A percentile compares a stretch with the other conserved stretches of the same genome.
Conservation (phyloP, 23 tunicate species). For the Ciona savignyi region DNA sequence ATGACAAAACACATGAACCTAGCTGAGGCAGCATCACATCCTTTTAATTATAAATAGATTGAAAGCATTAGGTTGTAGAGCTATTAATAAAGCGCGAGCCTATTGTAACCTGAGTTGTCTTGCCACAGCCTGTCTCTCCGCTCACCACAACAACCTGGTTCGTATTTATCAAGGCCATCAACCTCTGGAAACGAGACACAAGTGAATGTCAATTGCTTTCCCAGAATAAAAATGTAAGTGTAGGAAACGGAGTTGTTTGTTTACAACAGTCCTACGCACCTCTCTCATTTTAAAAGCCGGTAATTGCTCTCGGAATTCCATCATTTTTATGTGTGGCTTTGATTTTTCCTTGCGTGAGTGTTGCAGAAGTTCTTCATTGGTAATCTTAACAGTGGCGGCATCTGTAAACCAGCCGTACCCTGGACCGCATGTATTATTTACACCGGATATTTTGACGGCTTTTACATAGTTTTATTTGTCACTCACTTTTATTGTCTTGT, state of each 20-base stretch:
- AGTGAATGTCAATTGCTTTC: background rate
- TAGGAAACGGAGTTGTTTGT: background rate
- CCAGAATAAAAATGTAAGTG: background rate
- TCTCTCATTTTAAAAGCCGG: conserved; percentile 47
- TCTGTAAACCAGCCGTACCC: conserved; percentile 26
- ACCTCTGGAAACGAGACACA: background rate
- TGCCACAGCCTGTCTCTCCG: conserved; percentile 93
- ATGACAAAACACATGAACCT: too few species aligned
- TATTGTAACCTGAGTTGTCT: conserved; percentile 82
- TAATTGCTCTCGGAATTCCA: conserved; percentile 36
- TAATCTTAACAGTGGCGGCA: background rate
- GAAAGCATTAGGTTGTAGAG: background rate
- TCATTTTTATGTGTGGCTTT: conserved; percentile 7
- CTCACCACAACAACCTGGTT: conserved; percentile 76
- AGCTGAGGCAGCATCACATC: too few species aligned
- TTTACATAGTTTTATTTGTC: background rate
- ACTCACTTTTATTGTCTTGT: background rate
- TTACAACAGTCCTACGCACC: conserved; percentile 9
- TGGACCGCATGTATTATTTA: background rate
- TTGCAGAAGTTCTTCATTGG: conserved; percentile 1
- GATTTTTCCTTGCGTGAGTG: conserved; percentile 2
- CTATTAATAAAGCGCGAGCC: too few species aligned
- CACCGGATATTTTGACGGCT: background rate
- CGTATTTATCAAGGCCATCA: conserved; percentile 30
- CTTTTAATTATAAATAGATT: too few species aligned